Percentiles rank a stretch among this genome's conserved stretches.
Evolutionary conservation across 1,140 invertebrate species (phyloP).

Genomic region (Linepithema humile): DNA sequence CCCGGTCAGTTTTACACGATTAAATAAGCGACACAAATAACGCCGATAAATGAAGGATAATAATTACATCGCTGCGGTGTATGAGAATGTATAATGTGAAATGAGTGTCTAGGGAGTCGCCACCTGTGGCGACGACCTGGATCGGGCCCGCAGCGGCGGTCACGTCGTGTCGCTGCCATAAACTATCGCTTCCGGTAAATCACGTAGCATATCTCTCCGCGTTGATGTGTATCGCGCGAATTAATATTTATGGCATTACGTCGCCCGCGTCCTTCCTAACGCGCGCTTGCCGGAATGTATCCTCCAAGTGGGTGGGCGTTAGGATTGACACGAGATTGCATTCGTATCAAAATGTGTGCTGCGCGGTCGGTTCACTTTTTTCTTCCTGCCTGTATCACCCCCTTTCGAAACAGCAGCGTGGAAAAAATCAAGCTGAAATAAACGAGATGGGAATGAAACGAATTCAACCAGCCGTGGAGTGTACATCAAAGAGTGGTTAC

Average conservation of each 20-base stretch:
- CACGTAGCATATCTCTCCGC: constrained; percentile 46
- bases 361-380: background rate
- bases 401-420: constrained; percentile 34
- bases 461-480: constrained; percentile 54
- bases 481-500: background rate
- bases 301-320: background rate
- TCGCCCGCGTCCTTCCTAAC: constrained; percentile 14
- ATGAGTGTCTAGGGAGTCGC: constrained; percentile 27
- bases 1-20: background rate
- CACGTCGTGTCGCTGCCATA: constrained; percentile 48
- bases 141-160: background rate
- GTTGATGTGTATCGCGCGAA: constrained; percentile 54
- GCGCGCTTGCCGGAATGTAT: background rate
- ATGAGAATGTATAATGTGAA: constrained; percentile 18
- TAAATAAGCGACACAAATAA: background rate
- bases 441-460: constrained; percentile 63
- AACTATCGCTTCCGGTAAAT: constrained; percentile 58
- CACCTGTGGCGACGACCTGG: constrained; percentile 49
- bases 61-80: constrained; percentile 14
- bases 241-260: constrained; percentile 59
- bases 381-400: background rate
- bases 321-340: constrained; percentile 51
- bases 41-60: background rate
- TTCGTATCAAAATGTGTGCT: constrained; percentile 55
- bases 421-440: constrained; percentile 53